These are phyloP conservation scores for Spea hammondii DNA, from an alignment of 2,797 vertebrate species.

Conservation along the genomic window DNA sequence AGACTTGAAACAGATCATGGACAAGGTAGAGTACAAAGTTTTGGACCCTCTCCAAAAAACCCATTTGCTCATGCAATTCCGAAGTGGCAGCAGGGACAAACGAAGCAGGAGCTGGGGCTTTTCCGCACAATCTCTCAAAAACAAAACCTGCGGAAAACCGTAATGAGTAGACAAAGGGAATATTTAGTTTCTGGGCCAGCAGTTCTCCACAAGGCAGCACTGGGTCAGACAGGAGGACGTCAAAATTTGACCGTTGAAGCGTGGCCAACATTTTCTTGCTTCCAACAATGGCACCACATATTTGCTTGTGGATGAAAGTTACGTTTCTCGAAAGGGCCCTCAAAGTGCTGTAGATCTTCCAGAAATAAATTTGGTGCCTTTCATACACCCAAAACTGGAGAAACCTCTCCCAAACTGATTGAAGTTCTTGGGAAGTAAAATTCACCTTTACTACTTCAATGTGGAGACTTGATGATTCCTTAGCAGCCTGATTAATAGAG, in stretches of 20 bases:
- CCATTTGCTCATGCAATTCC: conserved; percentile 25
- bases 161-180: conserved; percentile 39
- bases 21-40: conserved; percentile 31
- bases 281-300: conserved; percentile 53
- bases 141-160: conserved; percentile 36
- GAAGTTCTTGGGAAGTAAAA: conserved; percentile 21
- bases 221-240: conserved; percentile 57
- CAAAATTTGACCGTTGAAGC: conserved; percentile 48
- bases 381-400: conserved; percentile 41
- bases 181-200: conserved; percentile 21
- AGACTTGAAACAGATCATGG: conserved; percentile 17
- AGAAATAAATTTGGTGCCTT: conserved; percentile 14
- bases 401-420: conserved; percentile 5
- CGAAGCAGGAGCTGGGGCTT: conserved; percentile 33
- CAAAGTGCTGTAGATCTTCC: conserved; percentile 13
- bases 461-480: conserved; percentile 14
- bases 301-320: conserved; percentile 13
- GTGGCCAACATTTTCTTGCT: conserved; percentile 42
- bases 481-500: conserved; percentile 3
- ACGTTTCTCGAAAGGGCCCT: conserved; percentile 12
- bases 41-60: conserved; percentile 34
- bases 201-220: conserved; percentile 49
- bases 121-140: conserved; percentile 40
- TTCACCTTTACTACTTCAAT: conserved; percentile 30
- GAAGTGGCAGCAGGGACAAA: conserved; percentile 37